phyloP scores from a whole-genome alignment of 2,797 vertebrate species.

The Pempheris klunzingeri region DNA sequence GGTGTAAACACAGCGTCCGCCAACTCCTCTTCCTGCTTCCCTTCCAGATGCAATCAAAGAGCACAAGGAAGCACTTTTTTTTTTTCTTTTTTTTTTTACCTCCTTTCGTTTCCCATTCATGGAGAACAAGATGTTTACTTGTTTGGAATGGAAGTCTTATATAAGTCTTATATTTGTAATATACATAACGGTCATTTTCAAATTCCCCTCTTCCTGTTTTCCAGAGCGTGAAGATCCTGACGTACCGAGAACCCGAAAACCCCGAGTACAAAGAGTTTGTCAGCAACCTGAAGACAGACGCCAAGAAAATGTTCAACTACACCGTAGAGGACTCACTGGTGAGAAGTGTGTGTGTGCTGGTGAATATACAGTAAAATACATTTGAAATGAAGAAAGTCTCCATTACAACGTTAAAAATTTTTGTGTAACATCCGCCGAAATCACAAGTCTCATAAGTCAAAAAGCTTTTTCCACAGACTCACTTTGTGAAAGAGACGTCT shows the following conservation, averaged over 20 bases:
- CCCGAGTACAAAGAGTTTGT: slow-evolving; percentile 90
- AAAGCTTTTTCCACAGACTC: too few relatives aligned
- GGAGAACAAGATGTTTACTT: too few relatives aligned
- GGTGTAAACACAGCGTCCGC: background rate
- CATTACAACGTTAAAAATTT: background rate
- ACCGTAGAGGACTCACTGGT: slow-evolving; percentile 91
- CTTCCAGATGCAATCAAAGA: background rate
- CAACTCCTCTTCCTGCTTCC: slow-evolving; percentile 26
- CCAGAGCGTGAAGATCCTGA: slow-evolving; percentile 95
- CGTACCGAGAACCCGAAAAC: slow-evolving; percentile 91
- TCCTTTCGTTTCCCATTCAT: too few relatives aligned
- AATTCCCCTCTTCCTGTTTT: slow-evolving; percentile 1
- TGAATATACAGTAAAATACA: background rate
- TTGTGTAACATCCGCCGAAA: too few relatives aligned
- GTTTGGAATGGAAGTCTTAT: too few relatives aligned
- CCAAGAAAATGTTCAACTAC: slow-evolving; percentile 88
- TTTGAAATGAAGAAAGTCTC: background rate
- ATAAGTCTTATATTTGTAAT: background rate
- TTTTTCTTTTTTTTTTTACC: too few relatives aligned
- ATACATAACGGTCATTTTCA: background rate
- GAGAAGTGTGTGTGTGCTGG: slow-evolving; percentile 52
- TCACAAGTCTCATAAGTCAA: too few relatives aligned
- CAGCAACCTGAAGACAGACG: slow-evolving; percentile 82
- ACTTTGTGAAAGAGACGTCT: too few relatives aligned
- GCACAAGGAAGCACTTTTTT: background rate